Evolutionary conservation across 2,888 invertebrate genomes (phyloP), one percentile per base, ranked within the genome.

Genomic region (Parnassius mnemosyne): DNA sequence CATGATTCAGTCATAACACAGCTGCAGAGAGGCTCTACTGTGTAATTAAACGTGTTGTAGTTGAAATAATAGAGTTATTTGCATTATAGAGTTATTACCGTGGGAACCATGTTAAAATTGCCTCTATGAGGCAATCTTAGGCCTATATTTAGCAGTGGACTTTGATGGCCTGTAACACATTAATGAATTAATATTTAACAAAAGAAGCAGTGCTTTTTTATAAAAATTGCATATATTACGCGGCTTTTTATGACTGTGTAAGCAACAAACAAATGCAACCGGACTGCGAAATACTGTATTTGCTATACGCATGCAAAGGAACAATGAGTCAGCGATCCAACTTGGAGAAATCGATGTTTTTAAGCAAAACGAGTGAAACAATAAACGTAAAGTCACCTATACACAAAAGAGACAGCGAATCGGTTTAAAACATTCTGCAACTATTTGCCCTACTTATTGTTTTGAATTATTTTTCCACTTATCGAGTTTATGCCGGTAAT

Each of bases 361-460:
- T 7, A 51, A 25, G 25, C 20, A 25, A 51, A 51, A 25, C 10
- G 1, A 51, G 2, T 9, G 20, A 34, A 13, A 52, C 52, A 52
- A 46, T 10, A 53, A 41, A 53, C n/a, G 41, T 53, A 11, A 12
- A 41, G n/a, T 13, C 12, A 53, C 41, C 3, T 20, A 34, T 13
- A 12, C 25, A 9, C 10, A 5, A 47, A 11, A 47, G 46, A 34
- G 16, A n/a, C 11, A 42, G 16, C 49, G 11, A 50, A 42, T 16
- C 25, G 34, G 12, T 34, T 13, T 46, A 12, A 34, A 7, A 12
- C 46, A 11, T n/a, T 49, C 25, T 41, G 16, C 13, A 51, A 44
- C 9, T 52, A 44, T 52, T 44, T 58, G 34, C 10, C 43, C 43
- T 43, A 34, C 13, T 44, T 58, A 44, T 42, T 56, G 34, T 46